These are phyloP conservation scores for Seriola dumerili DNA, from an alignment of 2,113 vertebrate genomes.

Conservation along the genomic window DNA sequence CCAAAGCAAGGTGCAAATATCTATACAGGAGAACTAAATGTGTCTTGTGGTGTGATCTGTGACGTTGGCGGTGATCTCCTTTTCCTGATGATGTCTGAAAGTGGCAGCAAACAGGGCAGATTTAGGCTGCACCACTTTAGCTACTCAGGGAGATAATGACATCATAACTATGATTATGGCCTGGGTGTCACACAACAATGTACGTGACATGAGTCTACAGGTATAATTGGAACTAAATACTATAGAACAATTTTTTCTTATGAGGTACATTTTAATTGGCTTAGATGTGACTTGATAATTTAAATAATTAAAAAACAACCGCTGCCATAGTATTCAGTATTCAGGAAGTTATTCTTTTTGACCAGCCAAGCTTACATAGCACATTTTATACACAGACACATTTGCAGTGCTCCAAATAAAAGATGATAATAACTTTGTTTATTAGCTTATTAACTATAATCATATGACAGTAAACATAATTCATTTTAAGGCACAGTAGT, in stretches of 20 bases:
- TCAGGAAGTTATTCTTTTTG: too few relatives aligned
- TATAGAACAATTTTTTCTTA: not conserved
- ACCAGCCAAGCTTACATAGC: not conserved
- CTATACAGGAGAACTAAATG: constrained; percentile 35
- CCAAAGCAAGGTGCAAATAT: constrained; percentile 32
- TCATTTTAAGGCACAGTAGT: not conserved
- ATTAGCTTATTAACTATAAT: not conserved
- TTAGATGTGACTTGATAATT: not conserved
- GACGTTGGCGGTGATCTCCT: constrained; percentile 32
- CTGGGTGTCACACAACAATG: not conserved
- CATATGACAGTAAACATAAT: not conserved
- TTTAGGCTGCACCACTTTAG: constrained; percentile 15
- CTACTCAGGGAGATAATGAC: constrained; percentile 16
- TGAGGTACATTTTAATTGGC: not conserved
- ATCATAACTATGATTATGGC: not conserved
- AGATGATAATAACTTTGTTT: not conserved
- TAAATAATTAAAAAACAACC: not conserved
- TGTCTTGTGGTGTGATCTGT: constrained; percentile 61
- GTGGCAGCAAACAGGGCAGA: not conserved
- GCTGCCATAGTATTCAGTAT: too few relatives aligned
- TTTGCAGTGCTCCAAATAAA: not conserved
- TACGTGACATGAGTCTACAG: not conserved
- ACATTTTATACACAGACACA: not conserved
- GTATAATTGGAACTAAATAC: not conserved
- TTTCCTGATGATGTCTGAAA: constrained; percentile 8